Base-by-base conservation (phyloP, 2,797 vertebrate genomes). In the Anas acuta region DNA sequence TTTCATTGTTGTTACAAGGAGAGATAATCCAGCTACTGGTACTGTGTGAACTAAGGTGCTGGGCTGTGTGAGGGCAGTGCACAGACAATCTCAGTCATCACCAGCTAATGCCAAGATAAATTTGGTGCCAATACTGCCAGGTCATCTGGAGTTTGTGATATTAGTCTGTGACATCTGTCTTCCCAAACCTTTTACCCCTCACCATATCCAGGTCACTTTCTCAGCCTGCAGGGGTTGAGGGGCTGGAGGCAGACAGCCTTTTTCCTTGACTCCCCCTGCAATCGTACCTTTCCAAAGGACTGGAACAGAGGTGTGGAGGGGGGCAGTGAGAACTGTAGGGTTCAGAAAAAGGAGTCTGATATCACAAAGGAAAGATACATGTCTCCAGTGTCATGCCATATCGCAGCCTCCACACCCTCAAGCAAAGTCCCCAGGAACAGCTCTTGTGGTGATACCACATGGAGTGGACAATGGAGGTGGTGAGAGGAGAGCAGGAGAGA, bases 391-490 rank as follows among this genome's bases (percentile, higher is more conserved):
- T 47, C 25, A 22, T 13, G 60, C 28, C 22, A 12, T 5, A 41
- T 10, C 3, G 5, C 32, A 43, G n/a, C 62, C 45, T 67, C 74
- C 64, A 35, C 37, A 66, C 5, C 7, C 32, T 43, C 65, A 35
- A 30, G 41, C 30, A 53, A 73, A 47, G 35, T 32, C 28, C 14
- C 23, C 41, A 56, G 53, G 54, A 22, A 56, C 62, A 85, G 60
- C 62, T 13, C 18, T 9, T 0, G 0, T 49, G 6, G 37, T 43
- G 61, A 37, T 22, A 43, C 2, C 0, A 0, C 67, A 20, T 7
- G n/a, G 77, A 64, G 41, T 4, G 57, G n/a, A n/a, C 33, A 72
- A 16, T 3, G 41, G 57, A 67, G 58, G 4, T 51, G 51, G 49
- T 26, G 49, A 72, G 30, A 73, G 23, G 19, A 69, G 1, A 80